These are phyloP conservation scores for Phytoseiulus persimilis DNA, from an alignment of 2,888 invertebrate genomes.

Conservation along the genomic window DNA sequence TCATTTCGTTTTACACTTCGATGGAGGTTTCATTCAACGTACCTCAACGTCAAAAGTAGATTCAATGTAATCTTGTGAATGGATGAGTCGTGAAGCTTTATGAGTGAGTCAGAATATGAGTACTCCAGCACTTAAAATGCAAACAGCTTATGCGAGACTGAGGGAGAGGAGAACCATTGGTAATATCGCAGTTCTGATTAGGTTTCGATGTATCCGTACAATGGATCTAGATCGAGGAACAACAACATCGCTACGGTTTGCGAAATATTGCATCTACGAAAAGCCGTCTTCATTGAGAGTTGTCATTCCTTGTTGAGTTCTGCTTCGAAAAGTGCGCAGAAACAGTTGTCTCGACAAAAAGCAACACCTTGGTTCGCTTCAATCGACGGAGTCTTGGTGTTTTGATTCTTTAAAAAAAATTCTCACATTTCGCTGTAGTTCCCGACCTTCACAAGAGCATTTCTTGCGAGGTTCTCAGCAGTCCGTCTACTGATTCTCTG, in stretches of 20 bases:
- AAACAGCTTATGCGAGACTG: background rate
- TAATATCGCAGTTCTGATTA: background rate
- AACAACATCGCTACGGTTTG: background rate
- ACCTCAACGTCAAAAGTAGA: background rate
- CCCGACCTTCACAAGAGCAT: background rate
- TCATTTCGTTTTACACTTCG: background rate
- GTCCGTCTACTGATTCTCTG: background rate
- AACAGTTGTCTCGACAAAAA: background rate
- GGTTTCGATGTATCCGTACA: background rate
- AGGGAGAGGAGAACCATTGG: background rate
- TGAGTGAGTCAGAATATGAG: conserved; percentile 5
- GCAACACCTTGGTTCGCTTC: background rate
- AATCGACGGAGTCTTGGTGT: background rate
- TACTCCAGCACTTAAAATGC: background rate
- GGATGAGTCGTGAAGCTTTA: background rate
- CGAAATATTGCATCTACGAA: background rate
- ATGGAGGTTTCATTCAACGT: background rate
- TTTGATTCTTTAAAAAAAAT: background rate
- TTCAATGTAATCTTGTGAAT: background rate
- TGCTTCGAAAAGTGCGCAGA: background rate
- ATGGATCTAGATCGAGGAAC: background rate
- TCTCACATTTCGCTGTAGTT: background rate
- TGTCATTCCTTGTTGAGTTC: background rate
- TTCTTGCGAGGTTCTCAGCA: background rate
- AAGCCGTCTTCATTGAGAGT: background rate